phyloP scores from a whole-genome alignment of 2,797 vertebrate species.

The Xyrichtys novacula region DNA sequence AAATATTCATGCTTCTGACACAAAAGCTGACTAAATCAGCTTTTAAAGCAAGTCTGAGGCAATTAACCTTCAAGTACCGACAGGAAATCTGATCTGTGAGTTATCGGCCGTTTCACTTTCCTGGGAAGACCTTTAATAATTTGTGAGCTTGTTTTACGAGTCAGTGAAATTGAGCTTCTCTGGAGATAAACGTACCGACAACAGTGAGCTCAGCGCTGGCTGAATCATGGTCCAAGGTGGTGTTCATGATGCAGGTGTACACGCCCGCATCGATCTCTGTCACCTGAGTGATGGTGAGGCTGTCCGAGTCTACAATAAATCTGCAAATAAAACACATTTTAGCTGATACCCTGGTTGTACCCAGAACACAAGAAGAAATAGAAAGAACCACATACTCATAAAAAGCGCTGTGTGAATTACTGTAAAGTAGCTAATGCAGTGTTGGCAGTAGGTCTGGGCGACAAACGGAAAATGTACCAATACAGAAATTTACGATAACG shows the following conservation, averaged over 20 bases:
- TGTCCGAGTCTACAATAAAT: constrained; percentile 88
- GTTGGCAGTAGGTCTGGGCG: too few species aligned
- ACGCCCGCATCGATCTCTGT: constrained; percentile 91
- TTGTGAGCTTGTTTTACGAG: constrained; percentile 28
- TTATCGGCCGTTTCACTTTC: constrained; percentile 30
- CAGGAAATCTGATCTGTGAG: constrained; percentile 23
- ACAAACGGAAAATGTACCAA: too few species aligned
- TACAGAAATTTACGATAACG: too few species aligned
- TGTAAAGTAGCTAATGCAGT: too few species aligned
- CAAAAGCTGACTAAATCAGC: constrained; percentile 38
- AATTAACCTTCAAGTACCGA: constrained; percentile 57
- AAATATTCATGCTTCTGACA: constrained; percentile 68
- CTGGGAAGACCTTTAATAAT: constrained; percentile 38
- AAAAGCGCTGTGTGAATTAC: background rate
- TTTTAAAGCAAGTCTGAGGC: constrained; percentile 37
- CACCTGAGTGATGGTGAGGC: constrained; percentile 90
- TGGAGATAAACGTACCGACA: constrained; percentile 88
- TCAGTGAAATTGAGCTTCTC: constrained; percentile 4
- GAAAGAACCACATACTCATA: background rate
- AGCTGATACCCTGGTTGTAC: too few species aligned
- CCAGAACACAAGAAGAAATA: background rate
- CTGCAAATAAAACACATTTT: constrained; percentile 72
- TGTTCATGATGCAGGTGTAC: constrained; percentile 95
- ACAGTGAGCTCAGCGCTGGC: constrained; percentile 94
- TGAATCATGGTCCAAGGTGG: constrained; percentile 93